Evolutionary conservation across 2,888 invertebrate genomes (phyloP), one percentile per base, ranked within the genome.

Genomic region (Gastracanthus pulcherrimus): DNA sequence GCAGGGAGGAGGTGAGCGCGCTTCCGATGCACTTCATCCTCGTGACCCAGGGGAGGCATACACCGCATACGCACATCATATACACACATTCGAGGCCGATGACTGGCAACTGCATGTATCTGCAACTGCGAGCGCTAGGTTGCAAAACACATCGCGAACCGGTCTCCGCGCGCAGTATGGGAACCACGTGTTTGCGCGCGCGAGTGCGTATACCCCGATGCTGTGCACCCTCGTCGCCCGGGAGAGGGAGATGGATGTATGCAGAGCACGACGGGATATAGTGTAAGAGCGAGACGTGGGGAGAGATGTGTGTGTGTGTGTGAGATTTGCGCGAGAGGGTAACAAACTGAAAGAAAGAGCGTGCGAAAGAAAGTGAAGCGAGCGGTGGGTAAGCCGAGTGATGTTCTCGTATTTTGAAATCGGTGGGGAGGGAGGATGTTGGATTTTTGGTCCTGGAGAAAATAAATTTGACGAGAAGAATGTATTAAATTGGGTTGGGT

Each of bases 81-180:
- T n/a, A n/a, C n/a, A n/a, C n/a, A n/a, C n/a, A n/a, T n/a, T n/a
- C n/a, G n/a, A n/a, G n/a, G n/a, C n/a, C n/a, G n/a, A n/a, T n/a
- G n/a, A n/a, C n/a, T n/a, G n/a, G 19, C 48, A 6, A 4, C 6
- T 48, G 48, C 48, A 48, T 16, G 6, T 11, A n/a, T 7, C 48
- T 48, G 48, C 48, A 48, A 1, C 19, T 0, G 23, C 55, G 55
- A 26, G 55, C 31, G 55, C 2, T 5, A 3, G 19, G 55, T 55
- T 26, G 55, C 13, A 23, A 26, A 19, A 9, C 2, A 41, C 7
- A 2, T 16, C 13, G 55, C 26, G 9, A 76, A 76, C 76, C 69
- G 58, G 76, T 76, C 67, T n/a, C n/a, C n/a, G n/a, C n/a, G n/a
- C n/a, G n/a, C n/a, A n/a, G 51, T 41, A 69, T 69, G 76, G 67